Percentiles rank a stretch among this genome's conserved stretches.
Conservation (phyloP, 2,888 invertebrate genomes). For the Argyra leucocephala region DNA sequence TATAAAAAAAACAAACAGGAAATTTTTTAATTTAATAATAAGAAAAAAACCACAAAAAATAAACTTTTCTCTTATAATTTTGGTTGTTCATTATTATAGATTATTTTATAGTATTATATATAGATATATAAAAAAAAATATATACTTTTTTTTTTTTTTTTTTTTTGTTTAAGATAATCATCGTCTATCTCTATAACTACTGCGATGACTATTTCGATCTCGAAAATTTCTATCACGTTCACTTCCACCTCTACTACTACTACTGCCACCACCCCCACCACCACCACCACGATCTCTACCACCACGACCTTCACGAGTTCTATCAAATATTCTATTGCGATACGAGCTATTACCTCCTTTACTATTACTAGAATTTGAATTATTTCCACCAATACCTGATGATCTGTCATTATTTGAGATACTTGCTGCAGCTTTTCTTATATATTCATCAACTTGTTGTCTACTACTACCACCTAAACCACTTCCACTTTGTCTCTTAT, state of each 20-base stretch:
- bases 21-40: background rate
- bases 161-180: constrained; percentile 20
- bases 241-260: constrained; percentile 36
- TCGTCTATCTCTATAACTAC: constrained; percentile 30
- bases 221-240: constrained; percentile 47
- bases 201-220: constrained; percentile 34
- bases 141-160: background rate
- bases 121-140: background rate
- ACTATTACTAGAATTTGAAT: constrained; percentile 16
- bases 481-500: constrained; percentile 36
- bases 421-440: constrained; percentile 54
- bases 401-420: constrained; percentile 23
- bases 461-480: background rate
- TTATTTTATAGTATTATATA: too few relatives aligned
- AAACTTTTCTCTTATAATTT: constrained; percentile 2
- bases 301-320: constrained; percentile 36
- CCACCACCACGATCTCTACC: constrained; percentile 35
- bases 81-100: constrained; percentile 2
- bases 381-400: constrained; percentile 24
- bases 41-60: background rate
- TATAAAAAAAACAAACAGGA: too few relatives aligned
- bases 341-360: constrained; percentile 29
- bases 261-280: constrained; percentile 38
- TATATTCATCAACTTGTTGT: constrained; percentile 64
- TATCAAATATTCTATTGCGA: constrained; percentile 36